These are phyloP conservation scores for Euproctis similis DNA, from an alignment of 2,888 invertebrate species.

Conservation along the genomic window DNA sequence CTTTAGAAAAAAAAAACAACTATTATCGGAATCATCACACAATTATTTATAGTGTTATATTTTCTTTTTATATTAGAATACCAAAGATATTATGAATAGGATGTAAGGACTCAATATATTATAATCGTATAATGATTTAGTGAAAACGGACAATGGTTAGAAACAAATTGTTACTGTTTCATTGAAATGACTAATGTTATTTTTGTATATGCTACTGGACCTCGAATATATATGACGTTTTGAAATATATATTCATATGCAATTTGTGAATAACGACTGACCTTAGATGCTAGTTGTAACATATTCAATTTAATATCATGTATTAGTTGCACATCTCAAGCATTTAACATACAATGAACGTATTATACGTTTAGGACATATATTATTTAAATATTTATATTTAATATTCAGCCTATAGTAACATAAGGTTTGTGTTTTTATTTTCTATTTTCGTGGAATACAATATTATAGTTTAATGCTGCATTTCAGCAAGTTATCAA, in stretches of 20 bases:
- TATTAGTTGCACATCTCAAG: slow-evolving; percentile 40
- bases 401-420: slow-evolving; percentile 19
- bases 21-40: slow-evolving; percentile 45
- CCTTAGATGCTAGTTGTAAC: slow-evolving; percentile 49
- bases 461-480: slow-evolving; percentile 12
- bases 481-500: slow-evolving; percentile 12
- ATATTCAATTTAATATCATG: slow-evolving; percentile 32
- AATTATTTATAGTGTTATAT: slow-evolving; percentile 39
- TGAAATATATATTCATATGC: slow-evolving; percentile 55
- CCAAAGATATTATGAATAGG: slow-evolving; percentile 69
- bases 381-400: slow-evolving; percentile 16
- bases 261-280: slow-evolving; percentile 65
- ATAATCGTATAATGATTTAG: slow-evolving; percentile 36
- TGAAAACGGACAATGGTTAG: slow-evolving; percentile 45
- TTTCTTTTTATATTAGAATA: slow-evolving; percentile 50
- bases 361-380: too few relatives aligned
- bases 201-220: slow-evolving; percentile 63
- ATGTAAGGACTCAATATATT: slow-evolving; percentile 56
- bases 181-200: slow-evolving; percentile 47
- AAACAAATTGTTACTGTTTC: slow-evolving; percentile 74
- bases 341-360: slow-evolving; percentile 35
- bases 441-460: slow-evolving; percentile 20
- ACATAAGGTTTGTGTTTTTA: slow-evolving; percentile 15
- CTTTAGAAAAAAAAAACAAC: slow-evolving; percentile 4
- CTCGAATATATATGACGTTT: slow-evolving; percentile 52